These are phyloP conservation scores for Vanessa tameamea DNA, from an alignment of 1,140 invertebrate species.

Conservation along the genomic window DNA sequence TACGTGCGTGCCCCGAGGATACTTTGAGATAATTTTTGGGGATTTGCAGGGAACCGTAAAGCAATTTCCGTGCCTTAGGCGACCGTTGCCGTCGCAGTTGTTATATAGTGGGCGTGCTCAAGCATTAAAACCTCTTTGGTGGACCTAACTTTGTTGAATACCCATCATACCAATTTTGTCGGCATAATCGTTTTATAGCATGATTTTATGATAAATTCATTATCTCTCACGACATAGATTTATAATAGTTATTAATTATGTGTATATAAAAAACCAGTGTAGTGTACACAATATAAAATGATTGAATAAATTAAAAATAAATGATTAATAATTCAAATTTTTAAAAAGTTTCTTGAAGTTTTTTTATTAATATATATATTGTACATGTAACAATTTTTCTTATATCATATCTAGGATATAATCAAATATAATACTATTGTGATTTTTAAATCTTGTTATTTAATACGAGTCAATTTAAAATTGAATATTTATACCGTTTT, in stretches of 20 bases:
- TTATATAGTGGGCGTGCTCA: constrained; percentile 44
- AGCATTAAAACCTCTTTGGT: constrained; percentile 46
- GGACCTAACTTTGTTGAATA: constrained; percentile 45
- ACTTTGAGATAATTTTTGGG: constrained; percentile 46
- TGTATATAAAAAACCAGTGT: neutral
- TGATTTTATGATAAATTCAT: neutral
- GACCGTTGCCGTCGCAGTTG: constrained; percentile 37
- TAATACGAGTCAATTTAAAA: neutral
- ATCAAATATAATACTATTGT: neutral
- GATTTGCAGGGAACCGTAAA: constrained; percentile 41
- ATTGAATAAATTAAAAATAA: too few species aligned
- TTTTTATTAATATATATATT: neutral
- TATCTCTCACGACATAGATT: neutral
- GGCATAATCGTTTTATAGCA: neutral
- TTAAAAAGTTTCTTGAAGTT: too few species aligned
- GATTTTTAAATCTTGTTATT: neutral
- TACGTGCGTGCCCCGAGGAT: constrained; percentile 37
- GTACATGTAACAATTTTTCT: neutral
- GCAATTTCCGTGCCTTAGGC: constrained; percentile 54
- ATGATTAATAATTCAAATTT: too few species aligned
- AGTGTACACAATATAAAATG: too few species aligned
- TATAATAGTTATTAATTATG: neutral
- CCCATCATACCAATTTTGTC: constrained; percentile 28
- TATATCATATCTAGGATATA: too few species aligned
- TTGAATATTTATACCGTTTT: neutral